Conservation (phyloP, 2,113 vertebrate genomes). For the Solenodon paradoxus region DNA sequence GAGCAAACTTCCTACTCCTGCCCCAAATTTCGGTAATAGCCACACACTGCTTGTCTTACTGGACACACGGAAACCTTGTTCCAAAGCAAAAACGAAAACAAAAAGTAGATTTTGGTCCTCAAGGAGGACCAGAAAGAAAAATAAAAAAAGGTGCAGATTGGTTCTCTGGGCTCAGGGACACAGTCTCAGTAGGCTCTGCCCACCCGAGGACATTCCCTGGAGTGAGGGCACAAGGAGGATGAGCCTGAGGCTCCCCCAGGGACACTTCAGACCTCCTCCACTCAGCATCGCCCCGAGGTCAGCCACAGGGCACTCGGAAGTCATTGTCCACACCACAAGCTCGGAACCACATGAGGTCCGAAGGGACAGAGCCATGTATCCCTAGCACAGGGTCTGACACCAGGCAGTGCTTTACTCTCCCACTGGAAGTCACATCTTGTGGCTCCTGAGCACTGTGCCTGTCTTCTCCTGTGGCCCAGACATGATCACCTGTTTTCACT, state of each 20-base stretch:
- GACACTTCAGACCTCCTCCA: fast-evolving
- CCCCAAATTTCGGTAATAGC: background rate
- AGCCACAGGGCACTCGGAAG: background rate
- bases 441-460: background rate
- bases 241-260: background rate
- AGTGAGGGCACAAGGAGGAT: background rate
- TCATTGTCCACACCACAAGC: background rate
- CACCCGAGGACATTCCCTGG: background rate
- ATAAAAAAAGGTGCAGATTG: background rate
- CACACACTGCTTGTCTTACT: background rate
- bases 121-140: constrained; percentile 9
- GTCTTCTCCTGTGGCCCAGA: background rate
- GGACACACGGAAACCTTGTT: background rate
- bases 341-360: background rate
- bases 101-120: background rate
- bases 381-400: background rate
- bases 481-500: background rate
- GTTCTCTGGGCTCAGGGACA: background rate
- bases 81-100: background rate
- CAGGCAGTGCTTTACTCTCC: background rate
- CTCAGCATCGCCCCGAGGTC: fast-evolving
- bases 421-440: background rate
- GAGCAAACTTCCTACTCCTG: background rate
- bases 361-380: background rate
- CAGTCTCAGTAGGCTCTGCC: background rate